Evolutionary conservation across 2,888 invertebrate genomes (phyloP).

Genomic region (Parapristionchus giblindavisi): DNA sequence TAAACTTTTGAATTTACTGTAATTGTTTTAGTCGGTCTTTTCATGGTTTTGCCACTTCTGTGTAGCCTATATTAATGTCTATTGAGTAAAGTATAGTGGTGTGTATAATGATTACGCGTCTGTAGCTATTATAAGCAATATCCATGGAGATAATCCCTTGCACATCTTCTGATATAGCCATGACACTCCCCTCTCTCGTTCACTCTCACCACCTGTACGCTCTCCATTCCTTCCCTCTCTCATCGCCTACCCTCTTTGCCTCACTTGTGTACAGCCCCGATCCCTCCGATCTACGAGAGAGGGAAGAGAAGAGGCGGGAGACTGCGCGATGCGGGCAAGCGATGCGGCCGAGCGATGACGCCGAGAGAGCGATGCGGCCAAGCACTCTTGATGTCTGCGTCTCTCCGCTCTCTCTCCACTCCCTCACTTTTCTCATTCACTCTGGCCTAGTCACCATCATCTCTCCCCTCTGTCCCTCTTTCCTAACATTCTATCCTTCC

Average conservation of each 20-base stretch:
- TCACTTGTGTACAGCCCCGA: background rate
- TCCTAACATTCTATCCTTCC: background rate
- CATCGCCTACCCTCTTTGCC: background rate
- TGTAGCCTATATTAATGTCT: too few species aligned
- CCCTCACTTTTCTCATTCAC: too few species aligned
- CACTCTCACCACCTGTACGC: background rate
- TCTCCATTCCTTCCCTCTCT: background rate
- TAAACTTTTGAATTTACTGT: too few species aligned
- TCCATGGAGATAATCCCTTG: too few species aligned
- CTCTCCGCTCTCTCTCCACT: constrained; percentile 34
- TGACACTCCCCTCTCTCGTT: background rate
- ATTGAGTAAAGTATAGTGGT: too few species aligned
- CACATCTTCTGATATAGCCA: too few species aligned
- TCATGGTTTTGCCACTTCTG: too few species aligned
- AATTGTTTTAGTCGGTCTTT: too few species aligned
- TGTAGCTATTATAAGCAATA: too few species aligned
- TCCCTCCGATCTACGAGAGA: background rate
- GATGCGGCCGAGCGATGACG: constrained; percentile 19
- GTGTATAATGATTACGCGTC: too few species aligned
- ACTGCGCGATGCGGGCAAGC: background rate
- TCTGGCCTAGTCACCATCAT: constrained; percentile 38
- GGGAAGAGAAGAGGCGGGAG: background rate
- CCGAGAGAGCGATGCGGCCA: constrained; percentile 2
- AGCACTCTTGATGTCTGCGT: too few species aligned
- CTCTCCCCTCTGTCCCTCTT: constrained; percentile 30